phyloP scores from a whole-genome alignment of 1,140 invertebrate species.

The Caenorhabditis inopinata region DNA sequence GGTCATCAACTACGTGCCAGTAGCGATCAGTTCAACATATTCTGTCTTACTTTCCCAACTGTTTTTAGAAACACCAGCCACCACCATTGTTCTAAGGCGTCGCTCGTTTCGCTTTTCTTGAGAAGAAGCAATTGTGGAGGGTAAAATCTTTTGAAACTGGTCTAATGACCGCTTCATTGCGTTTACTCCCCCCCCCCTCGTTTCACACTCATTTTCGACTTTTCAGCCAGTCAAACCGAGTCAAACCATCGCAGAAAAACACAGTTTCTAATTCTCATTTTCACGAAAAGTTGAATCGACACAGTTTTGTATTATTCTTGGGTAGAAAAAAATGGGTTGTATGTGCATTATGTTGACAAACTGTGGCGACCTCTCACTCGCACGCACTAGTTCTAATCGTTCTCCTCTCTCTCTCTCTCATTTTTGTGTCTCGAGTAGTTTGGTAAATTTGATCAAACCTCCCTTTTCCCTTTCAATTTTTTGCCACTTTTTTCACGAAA shows the following conservation, averaged over 20 bases:
- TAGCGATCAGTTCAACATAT: conserved; percentile 10
- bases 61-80: neutral
- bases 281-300: conserved; percentile 1
- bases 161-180: conserved; percentile 25
- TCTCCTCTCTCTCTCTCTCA: neutral
- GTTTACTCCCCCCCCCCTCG: neutral
- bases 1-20: neutral
- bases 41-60: neutral
- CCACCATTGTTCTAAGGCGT: neutral
- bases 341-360: conserved; percentile 31
- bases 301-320: conserved; percentile 25
- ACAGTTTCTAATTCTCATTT: conserved; percentile 16
- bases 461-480: neutral
- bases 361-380: conserved; percentile 29
- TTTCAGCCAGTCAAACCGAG: conserved; percentile 29
- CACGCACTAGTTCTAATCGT: conserved; percentile 25
- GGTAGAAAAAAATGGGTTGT: neutral
- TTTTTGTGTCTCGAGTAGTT: conserved; percentile 16
- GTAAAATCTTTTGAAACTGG: conserved; percentile 25
- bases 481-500: neutral
- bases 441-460: conserved; percentile 33
- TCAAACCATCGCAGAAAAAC: neutral
- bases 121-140: conserved; percentile 12
- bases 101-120: conserved; percentile 18
- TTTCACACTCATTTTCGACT: conserved; percentile 21